phyloP scores from a whole-genome alignment of 2,113 vertebrate species.

The Neolamprologus toae region DNA sequence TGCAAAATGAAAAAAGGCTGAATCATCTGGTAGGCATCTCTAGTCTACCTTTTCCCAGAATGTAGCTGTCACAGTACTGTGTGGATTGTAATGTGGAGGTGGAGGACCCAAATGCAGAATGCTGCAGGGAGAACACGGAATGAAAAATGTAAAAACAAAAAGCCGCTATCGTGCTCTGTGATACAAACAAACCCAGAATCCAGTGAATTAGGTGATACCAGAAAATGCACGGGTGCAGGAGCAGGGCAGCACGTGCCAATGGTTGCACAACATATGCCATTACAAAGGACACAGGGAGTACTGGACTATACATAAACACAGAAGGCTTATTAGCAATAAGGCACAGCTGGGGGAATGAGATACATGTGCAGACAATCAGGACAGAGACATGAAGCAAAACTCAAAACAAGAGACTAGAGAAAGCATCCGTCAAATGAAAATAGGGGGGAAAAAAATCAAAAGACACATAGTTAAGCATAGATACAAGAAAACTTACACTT shows the following conservation, averaged over 20 bases:
- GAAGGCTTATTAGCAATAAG: not conserved
- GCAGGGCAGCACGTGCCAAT: not conserved
- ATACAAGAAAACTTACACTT: not conserved
- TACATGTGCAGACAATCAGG: not conserved
- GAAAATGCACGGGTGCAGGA: not conserved
- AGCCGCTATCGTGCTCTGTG: not conserved
- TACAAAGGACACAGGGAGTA: not conserved
- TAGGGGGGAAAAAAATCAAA: fast-evolving
- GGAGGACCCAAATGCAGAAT: not conserved
- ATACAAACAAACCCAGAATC: not conserved
- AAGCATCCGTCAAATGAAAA: not conserved
- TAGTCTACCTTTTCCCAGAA: not conserved
- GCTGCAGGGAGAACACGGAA: not conserved
- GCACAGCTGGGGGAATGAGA: not conserved
- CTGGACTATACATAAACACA: not conserved
- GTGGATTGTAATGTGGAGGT: not conserved
- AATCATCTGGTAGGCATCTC: not conserved
- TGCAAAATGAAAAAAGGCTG: not conserved
- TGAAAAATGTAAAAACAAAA: not conserved
- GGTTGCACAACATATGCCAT: not conserved
- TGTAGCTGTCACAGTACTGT: not conserved
- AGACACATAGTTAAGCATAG: not conserved
- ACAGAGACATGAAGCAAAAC: not conserved
- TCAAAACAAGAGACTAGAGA: not conserved
- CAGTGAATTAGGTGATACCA: not conserved